Evolutionary conservation across 2,113 vertebrate species (phyloP).

Genomic region (Muntiacus reevesi): DNA sequence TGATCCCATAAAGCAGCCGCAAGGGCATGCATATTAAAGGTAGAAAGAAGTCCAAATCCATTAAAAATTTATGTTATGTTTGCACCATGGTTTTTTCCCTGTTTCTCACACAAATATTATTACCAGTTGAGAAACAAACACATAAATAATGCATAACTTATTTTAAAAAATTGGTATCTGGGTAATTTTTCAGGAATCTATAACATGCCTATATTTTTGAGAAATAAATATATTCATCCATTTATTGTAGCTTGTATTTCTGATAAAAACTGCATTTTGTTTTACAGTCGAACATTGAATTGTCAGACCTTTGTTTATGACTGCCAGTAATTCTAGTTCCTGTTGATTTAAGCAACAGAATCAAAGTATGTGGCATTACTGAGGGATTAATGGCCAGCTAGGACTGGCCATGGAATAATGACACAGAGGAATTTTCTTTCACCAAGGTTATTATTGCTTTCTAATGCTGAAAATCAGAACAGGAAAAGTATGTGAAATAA

Average conservation of each 20-base stretch:
- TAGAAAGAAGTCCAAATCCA: background rate
- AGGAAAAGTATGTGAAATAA: background rate
- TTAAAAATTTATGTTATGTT: background rate
- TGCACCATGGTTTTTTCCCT: background rate
- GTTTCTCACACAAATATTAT: background rate
- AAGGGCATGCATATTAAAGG: background rate
- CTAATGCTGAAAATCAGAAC: background rate
- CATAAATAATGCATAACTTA: background rate
- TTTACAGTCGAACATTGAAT: background rate
- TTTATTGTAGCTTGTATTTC: background rate
- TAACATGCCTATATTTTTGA: background rate
- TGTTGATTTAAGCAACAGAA: background rate
- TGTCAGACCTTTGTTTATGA: background rate
- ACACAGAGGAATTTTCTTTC: background rate
- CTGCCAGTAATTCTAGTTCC: background rate
- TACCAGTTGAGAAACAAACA: background rate
- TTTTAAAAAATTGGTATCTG: background rate
- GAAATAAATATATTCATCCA: background rate
- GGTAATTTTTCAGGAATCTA: background rate
- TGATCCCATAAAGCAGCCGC: background rate
- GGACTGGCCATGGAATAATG: background rate
- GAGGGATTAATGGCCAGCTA: background rate
- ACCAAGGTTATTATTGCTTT: background rate
- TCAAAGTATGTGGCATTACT: background rate
- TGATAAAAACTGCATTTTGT: background rate